Conservation (phyloP, 2,797 vertebrate genomes). For the Amniataba percoides region DNA sequence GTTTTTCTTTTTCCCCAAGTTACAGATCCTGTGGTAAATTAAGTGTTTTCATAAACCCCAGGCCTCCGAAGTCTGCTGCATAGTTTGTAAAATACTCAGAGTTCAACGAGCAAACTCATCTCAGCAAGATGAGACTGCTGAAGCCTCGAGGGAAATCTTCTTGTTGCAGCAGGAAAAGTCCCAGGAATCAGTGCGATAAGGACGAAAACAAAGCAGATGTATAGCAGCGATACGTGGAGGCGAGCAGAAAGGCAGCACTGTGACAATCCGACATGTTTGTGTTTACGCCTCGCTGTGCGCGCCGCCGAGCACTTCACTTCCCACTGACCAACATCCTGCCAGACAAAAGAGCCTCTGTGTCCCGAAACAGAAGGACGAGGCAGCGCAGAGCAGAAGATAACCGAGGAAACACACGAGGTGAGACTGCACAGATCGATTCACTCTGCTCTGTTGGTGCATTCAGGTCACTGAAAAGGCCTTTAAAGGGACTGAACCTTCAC, state of each 20-base stretch:
- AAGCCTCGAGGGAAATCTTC: background rate
- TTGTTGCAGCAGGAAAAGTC: background rate
- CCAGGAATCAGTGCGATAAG: background rate
- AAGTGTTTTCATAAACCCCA: constrained; percentile 14
- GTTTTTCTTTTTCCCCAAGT: background rate
- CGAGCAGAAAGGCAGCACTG: constrained; percentile 37
- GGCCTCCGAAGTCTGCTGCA: background rate
- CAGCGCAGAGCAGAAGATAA: background rate
- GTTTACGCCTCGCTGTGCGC: constrained; percentile 58
- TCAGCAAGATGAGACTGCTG: background rate
- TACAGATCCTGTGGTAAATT: background rate
- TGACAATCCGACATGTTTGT: constrained; percentile 60
- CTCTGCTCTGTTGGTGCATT: background rate
- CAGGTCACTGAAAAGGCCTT: background rate
- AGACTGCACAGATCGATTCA: background rate
- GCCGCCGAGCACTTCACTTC: constrained; percentile 9
- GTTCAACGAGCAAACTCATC: background rate
- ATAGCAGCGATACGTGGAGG: background rate
- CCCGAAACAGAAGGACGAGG: constrained; percentile 1
- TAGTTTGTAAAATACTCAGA: background rate
- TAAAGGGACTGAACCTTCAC: background rate
- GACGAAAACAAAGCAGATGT: constrained; percentile 14
- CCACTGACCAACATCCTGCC: constrained; percentile 41
- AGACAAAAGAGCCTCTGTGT: constrained; percentile 52
- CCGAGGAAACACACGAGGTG: constrained; percentile 6